A percentile compares a stretch with the other conserved stretches of the same genome.
Conservation (phyloP, 2,888 invertebrate species). For the Netelia inedita region DNA sequence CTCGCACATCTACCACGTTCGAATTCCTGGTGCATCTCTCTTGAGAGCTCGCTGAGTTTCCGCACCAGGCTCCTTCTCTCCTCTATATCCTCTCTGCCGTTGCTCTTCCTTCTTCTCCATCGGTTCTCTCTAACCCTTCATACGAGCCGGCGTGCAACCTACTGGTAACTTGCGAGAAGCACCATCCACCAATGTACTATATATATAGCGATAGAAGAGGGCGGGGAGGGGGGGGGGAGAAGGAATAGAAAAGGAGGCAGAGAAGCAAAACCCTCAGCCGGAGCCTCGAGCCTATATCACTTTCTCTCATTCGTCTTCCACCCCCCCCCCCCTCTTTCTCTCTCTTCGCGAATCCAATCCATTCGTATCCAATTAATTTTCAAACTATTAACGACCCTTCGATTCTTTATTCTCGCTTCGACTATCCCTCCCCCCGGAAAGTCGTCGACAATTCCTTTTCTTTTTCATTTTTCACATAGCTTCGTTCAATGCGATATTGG, state of each 20-base stretch:
- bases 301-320: constrained; percentile 12
- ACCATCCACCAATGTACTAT: constrained; percentile 36
- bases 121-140: constrained; percentile 17
- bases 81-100: constrained; percentile 10
- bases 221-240: no score
- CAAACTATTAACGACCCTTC: constrained; percentile 65
- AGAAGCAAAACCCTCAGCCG: constrained; percentile 25
- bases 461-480: neutral
- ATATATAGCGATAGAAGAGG: neutral
- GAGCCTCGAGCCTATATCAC: neutral
- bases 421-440: neutral
- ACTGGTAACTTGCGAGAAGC: constrained; percentile 29
- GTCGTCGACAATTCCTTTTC: constrained; percentile 7
- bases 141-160: constrained; percentile 5
- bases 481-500: constrained; percentile 23
- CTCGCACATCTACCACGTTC: constrained; percentile 36
- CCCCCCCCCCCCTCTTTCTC: constrained; percentile 23
- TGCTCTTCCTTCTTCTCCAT: constrained; percentile 48
- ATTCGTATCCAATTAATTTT: constrained; percentile 71
- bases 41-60: constrained; percentile 57
- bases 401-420: constrained; percentile 56
- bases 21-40: constrained; percentile 62
- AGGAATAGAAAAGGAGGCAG: neutral
- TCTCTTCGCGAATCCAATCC: constrained; percentile 61
- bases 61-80: constrained; percentile 39